Base-by-base conservation (phyloP, 2,888 invertebrate species). In the Drosophila borealis region DNA sequence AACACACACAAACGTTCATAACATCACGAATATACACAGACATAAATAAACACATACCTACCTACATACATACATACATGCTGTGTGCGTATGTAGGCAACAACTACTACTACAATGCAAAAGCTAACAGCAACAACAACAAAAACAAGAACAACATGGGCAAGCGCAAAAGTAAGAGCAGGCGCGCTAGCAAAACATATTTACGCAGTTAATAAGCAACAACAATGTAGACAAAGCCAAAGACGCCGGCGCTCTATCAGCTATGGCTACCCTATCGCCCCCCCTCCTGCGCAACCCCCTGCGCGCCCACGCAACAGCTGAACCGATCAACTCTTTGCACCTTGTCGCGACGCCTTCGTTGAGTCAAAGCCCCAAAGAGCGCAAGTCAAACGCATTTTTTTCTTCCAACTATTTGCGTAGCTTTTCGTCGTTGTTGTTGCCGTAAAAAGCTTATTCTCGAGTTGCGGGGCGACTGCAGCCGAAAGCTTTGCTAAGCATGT, bases 141-240 rank as follows among this genome's bases (percentile, higher is more conserved):
- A 67, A 59, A 57, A 59, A 68, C 55, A 64, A 48, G 33, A 72
- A 42, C 17, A 49, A 51, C 48, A 55, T 19, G 34, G 25, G 48
- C 41, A 59, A 61, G 39, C 61, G 65, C 64, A 41, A 36, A 34
- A 74, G 61, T 45, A 56, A 71, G 74, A 71, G 74, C 48, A 65
- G 54, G 53, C 29, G 25, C 34, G 39, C 44, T 53, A 37, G 29
- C 29, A 14, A 50, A 75, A 55, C 75, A 81, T 77, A 81, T 81
- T 84, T 84, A 85, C 87, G 85, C 85, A 85, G 86, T 70, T 67
- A 84, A 73, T 65, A 80, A 79, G 65, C 71, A 68, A 37, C 62
- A 64, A 59, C 50, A 49, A 34, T 45, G 34, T 44, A 29, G 45
- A 60, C 54, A 72, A 68, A 80, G 78, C 76, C 67, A 78, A 83